Evolutionary conservation across 2,113 vertebrate genomes (phyloP), one percentile per base, ranked within the genome.

Genomic region (Pachycephala philippinensis): DNA sequence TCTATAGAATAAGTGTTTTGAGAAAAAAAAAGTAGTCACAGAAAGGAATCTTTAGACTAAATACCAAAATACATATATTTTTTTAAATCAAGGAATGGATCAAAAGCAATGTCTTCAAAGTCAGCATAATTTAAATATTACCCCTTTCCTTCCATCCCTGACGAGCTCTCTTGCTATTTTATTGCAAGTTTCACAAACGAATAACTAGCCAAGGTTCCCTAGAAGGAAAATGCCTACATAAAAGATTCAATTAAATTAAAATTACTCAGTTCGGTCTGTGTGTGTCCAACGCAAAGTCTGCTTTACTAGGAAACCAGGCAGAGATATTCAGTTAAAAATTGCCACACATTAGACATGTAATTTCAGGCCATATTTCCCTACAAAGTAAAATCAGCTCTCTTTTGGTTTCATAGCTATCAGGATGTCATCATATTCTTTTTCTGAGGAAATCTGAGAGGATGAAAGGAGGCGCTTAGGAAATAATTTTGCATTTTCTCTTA

Each of bases 231-330:
- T 75, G 90, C 90, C 88, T 86, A 90, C 92, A 91, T 94, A 94
- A 97, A 95, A 95, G 90, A 95, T 87, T 92, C 91, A 96, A 95
- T 90, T 93, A 92, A 94, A 91, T 76, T 90, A 85, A 94, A 95
- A 96, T 95, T 86, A 88, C 90, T 94, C 87, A 65, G 61, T 94
- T 92, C 91, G 71, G 82, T 39, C 89, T 90, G 12, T 84, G 84
- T 84, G 83, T 88, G 89, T 87, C 85, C 88, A 89, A 95, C 1
- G 11, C 86, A 94, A 94, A 87, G 60, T 80, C 89, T 53, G 72
- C 68, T 92, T 87, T 89, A 92, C 92, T 63, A 71, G 59, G 83
- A 91, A 95, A 78, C 61, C 68, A 85, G 81, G 88, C 79, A 90
- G 5, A 87, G 82, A 93, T 69, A 83, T 83, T 94, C 93, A 95